Percentiles rank a stretch among this genome's conserved stretches.
phyloP scores from a whole-genome alignment of 2,797 vertebrate genomes.

The Takifugu ocellatus region DNA sequence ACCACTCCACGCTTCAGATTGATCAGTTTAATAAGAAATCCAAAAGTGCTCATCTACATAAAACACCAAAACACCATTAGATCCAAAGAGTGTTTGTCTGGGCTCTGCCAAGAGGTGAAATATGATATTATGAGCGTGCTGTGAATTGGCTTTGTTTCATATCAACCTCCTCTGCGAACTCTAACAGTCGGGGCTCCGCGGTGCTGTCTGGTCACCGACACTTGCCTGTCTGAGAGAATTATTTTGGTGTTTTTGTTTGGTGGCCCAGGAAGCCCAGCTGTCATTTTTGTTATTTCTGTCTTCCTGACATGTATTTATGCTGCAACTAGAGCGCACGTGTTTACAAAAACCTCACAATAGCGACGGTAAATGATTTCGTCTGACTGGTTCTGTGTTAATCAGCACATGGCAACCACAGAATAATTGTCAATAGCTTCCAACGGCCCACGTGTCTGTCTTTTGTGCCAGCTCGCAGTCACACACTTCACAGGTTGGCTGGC shows the following conservation, averaged over 20 bases:
- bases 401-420: conserved; percentile 18
- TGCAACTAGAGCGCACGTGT: conserved; percentile 50
- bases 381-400: conserved; percentile 15
- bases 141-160: conserved; percentile 19
- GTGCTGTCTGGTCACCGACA: conserved; percentile 21
- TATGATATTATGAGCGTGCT: neutral
- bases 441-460: conserved; percentile 43
- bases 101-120: no score
- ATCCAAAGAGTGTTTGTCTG: no score
- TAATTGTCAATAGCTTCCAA: conserved; percentile 16
- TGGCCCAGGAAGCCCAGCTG: conserved; percentile 41
- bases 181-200: conserved; percentile 38
- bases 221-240: conserved; percentile 31
- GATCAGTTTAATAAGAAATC: no score
- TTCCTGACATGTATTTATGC: conserved; percentile 34
- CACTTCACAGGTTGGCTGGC: conserved; percentile 15
- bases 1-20: no score
- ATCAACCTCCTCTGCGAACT: conserved; percentile 26
- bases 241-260: conserved; percentile 1
- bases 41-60: no score
- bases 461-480: conserved; percentile 28
- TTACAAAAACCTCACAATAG: conserved; percentile 35
- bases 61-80: no score
- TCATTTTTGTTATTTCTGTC: conserved; percentile 28
- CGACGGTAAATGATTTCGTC: conserved; percentile 19